A percentile compares a stretch with the other conserved stretches of the same genome.
phyloP scores from a whole-genome alignment of 1,140 invertebrate species.

The Notospermus geniculatus region DNA sequence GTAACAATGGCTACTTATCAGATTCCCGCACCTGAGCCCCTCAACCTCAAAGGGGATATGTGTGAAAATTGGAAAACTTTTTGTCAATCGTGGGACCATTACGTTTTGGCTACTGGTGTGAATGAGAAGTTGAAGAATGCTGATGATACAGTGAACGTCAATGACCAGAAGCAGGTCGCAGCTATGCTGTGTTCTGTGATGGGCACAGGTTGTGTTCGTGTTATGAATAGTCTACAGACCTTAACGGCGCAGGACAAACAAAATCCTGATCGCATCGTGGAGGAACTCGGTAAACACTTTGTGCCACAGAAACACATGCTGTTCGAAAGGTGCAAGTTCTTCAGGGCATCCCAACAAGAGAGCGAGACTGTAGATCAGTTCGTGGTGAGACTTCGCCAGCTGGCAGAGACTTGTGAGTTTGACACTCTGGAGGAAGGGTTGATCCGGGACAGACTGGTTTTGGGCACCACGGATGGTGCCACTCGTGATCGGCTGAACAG shows the following conservation, averaged over 20 bases:
- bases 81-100: background rate
- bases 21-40: slow-evolving; percentile 1
- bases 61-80: slow-evolving; percentile 5
- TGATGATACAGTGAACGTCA: background rate
- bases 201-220: background rate
- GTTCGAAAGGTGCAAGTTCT: slow-evolving; percentile 11
- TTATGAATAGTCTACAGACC: background rate
- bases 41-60: slow-evolving; percentile 5
- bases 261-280: background rate
- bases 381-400: slow-evolving; percentile 3
- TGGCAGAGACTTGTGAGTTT: slow-evolving; percentile 20
- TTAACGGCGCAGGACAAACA: slow-evolving; percentile 2
- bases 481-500: slow-evolving; percentile 21
- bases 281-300: background rate
- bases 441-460: slow-evolving; percentile 22
- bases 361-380: slow-evolving; percentile 11
- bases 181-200: slow-evolving; percentile 8
- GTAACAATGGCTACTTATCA: slow-evolving; percentile 9
- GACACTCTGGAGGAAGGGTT: slow-evolving; percentile 15
- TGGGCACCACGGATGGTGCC: slow-evolving; percentile 20
- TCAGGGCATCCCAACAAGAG: background rate
- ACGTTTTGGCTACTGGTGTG: background rate
- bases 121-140: background rate
- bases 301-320: slow-evolving; percentile 17
- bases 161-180: background rate